A percentile compares a stretch with the other conserved stretches of the same genome.
Evolutionary conservation across 2,113 vertebrate genomes (phyloP).

Genomic region (Platanista minor): DNA sequence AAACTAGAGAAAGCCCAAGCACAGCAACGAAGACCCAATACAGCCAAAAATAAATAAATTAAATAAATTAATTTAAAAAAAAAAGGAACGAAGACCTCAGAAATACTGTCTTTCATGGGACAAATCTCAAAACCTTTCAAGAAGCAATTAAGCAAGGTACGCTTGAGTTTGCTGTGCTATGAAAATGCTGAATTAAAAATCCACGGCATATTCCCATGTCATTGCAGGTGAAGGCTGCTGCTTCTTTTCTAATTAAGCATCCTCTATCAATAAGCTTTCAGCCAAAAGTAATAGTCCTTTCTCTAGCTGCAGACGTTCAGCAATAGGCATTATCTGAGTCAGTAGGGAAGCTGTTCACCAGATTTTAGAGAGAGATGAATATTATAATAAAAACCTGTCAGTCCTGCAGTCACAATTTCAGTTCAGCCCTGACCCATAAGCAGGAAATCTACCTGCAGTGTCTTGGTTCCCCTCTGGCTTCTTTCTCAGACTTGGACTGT

Average conservation of each 20-base stretch:
- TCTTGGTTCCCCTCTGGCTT: slow-evolving; percentile 13
- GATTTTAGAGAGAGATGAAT: slow-evolving; percentile 27
- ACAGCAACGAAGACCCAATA: no score
- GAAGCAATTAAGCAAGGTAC: not conserved
- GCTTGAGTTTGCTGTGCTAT: not conserved
- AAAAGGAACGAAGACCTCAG: slow-evolving; percentile 11
- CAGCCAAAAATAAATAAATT: no score
- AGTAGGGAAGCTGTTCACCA: not conserved
- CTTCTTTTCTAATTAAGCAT: not conserved
- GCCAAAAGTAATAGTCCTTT: slow-evolving; percentile 19
- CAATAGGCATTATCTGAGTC: slow-evolving; percentile 6
- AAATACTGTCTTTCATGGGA: not conserved
- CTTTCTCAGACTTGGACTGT: not conserved
- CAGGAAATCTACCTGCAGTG: slow-evolving; percentile 14
- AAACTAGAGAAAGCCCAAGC: no score
- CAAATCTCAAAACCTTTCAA: slow-evolving; percentile 5
- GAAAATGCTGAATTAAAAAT: slow-evolving; percentile 26
- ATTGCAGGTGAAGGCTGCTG: not conserved
- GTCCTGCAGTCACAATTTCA: slow-evolving; percentile 15
- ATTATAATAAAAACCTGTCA: slow-evolving; percentile 50
- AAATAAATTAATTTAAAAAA: no score
- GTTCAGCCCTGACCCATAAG: not conserved
- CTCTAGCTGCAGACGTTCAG: slow-evolving; percentile 11
- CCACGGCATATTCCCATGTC: not conserved
- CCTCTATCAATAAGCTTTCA: slow-evolving; percentile 28